Conservation (phyloP, 2,888 invertebrate genomes). For the Podabrus alpinus region DNA sequence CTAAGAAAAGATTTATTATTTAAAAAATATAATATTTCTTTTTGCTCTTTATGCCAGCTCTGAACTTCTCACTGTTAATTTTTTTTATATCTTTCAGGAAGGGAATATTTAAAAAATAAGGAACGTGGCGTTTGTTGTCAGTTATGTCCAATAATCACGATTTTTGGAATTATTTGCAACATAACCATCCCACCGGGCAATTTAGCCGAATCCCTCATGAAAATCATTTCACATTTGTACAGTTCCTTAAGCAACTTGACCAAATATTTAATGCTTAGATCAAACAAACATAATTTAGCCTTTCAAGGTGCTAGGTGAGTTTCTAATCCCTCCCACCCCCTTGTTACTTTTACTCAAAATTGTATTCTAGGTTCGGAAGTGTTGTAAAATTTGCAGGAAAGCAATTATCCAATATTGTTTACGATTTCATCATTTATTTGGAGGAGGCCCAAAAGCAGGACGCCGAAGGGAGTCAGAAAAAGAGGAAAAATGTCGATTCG, state of each 20-base stretch:
- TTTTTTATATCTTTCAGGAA: constrained; percentile 41
- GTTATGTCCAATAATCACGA: constrained; percentile 59
- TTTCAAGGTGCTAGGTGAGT: constrained; percentile 59
- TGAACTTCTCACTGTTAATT: too few relatives aligned
- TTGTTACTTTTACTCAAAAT: background rate
- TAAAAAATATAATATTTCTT: too few relatives aligned
- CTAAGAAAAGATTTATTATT: too few relatives aligned
- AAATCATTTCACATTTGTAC: constrained; percentile 61
- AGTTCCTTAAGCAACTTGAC: constrained; percentile 60
- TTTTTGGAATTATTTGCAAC: constrained; percentile 59
- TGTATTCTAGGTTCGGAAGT: constrained; percentile 58
- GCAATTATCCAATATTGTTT: constrained; percentile 60
- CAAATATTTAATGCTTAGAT: constrained; percentile 63
- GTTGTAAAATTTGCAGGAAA: constrained; percentile 64
- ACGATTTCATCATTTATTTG: constrained; percentile 62
- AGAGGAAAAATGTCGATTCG: constrained; percentile 46
- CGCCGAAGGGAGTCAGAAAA: constrained; percentile 38
- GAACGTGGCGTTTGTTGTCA: constrained; percentile 65
- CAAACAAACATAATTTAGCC: constrained; percentile 55
- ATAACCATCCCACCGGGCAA: constrained; percentile 59
- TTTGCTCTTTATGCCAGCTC: too few relatives aligned
- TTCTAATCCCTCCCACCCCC: background rate
- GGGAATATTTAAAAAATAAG: constrained; percentile 57
- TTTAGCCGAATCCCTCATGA: constrained; percentile 61
- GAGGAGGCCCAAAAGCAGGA: constrained; percentile 58